phyloP scores from a whole-genome alignment of 2,888 invertebrate genomes.

The Phyllotreta cruciferae region DNA sequence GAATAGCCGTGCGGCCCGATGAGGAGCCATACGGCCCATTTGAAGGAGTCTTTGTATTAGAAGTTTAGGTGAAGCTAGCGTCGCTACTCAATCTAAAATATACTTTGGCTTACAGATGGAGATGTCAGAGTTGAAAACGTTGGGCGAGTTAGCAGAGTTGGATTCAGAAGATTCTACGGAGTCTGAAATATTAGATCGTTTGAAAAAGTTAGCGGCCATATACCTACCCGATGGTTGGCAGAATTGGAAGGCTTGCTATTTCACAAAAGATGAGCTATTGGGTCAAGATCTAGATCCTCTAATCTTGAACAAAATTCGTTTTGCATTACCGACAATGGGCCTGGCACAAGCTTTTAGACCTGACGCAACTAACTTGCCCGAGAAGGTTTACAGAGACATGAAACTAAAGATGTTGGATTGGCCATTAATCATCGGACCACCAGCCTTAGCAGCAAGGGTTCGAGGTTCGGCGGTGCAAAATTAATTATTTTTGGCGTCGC shows the following conservation, averaged over 20 bases:
- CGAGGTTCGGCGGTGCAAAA: slow-evolving; percentile 39
- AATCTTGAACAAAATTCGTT: slow-evolving; percentile 43
- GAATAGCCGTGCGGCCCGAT: background rate
- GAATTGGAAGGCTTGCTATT: slow-evolving; percentile 28
- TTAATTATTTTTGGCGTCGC: slow-evolving; percentile 36
- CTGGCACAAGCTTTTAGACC: slow-evolving; percentile 41
- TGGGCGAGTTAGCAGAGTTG: background rate
- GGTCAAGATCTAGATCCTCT: slow-evolving; percentile 36
- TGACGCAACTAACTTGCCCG: slow-evolving; percentile 35
- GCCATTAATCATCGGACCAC: slow-evolving; percentile 40
- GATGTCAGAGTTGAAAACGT: slow-evolving; percentile 1
- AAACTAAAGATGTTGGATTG: slow-evolving; percentile 43
- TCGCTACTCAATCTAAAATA: background rate
- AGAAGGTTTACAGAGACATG: slow-evolving; percentile 39
- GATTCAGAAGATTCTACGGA: background rate
- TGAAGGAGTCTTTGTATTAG: background rate
- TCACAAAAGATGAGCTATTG: slow-evolving; percentile 34
- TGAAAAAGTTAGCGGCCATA: slow-evolving; percentile 8
- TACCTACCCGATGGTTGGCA: slow-evolving; percentile 35
- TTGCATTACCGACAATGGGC: slow-evolving; percentile 41
- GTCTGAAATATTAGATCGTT: slow-evolving; percentile 3
- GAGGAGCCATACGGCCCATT: background rate
- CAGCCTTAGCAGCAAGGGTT: slow-evolving; percentile 38
- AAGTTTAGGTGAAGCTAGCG: background rate
- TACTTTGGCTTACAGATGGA: background rate